phyloP scores from a whole-genome alignment of 2,888 invertebrate genomes.

The Pilophorus perplexus region DNA sequence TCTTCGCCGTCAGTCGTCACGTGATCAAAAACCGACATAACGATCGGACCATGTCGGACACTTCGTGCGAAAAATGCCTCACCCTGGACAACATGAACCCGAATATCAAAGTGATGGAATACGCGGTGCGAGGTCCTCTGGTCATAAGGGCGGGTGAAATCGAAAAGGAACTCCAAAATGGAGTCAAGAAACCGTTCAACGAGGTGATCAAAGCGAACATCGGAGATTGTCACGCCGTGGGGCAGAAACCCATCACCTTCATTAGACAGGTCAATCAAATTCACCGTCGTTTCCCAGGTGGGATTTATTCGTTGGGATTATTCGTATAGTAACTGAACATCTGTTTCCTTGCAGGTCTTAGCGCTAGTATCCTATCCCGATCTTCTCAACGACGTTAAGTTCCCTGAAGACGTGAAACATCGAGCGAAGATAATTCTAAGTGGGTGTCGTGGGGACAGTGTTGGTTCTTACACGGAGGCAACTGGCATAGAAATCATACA shows the following conservation, averaged over 20 bases:
- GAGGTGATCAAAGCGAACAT: conserved; percentile 95
- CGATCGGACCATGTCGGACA: conserved; percentile 14
- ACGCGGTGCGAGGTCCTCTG: conserved; percentile 95
- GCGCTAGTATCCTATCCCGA: conserved; percentile 73
- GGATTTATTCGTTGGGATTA: too few species aligned
- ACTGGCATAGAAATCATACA: conserved; percentile 87
- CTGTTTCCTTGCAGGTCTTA: too few species aligned
- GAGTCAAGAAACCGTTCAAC: conserved; percentile 82
- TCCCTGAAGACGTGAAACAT: conserved; percentile 80
- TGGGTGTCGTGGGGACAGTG: conserved; percentile 73
- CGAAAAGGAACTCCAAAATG: conserved; percentile 85
- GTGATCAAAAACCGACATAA: too few species aligned
- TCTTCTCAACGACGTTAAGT: conserved; percentile 67
- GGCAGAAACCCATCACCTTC: conserved; percentile 90
- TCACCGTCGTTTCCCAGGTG: too few species aligned
- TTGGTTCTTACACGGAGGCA: conserved; percentile 83
- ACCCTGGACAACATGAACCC: conserved; percentile 72
- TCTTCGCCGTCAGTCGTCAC: too few species aligned
- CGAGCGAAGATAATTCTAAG: conserved; percentile 66
- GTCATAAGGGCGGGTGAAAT: conserved; percentile 90
- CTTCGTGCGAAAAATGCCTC: conserved; percentile 45
- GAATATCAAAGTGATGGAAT: conserved; percentile 86
- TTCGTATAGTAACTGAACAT: too few species aligned
- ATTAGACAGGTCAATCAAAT: too few species aligned
- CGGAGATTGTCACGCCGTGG: conserved; percentile 98